Evolutionary conservation across 53 echinoderm and acorn worm species (phyloP).

Genomic region (Pentamera pediparva): DNA sequence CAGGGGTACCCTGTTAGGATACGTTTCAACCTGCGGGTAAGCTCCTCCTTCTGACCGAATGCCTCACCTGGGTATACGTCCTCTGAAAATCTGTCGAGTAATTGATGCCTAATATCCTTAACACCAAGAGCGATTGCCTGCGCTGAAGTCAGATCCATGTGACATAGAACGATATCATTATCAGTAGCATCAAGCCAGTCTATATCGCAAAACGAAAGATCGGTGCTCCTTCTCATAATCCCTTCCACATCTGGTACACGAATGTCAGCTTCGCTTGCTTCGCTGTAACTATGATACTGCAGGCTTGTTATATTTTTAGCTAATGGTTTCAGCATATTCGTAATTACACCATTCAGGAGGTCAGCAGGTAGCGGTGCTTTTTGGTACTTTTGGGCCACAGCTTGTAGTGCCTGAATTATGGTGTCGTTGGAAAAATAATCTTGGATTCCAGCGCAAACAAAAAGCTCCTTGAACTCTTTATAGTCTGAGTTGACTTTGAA

Average conservation of each 20-base stretch:
- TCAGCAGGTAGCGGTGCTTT: not conserved
- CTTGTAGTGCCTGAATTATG: not conserved
- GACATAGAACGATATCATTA: constrained; percentile 3
- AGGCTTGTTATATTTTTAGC: not conserved
- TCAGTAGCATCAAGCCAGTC: constrained; percentile 39
- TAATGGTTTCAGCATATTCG: constrained; percentile 9
- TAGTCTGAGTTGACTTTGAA: not conserved
- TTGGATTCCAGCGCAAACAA: too few species aligned
- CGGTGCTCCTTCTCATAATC: constrained; percentile 11
- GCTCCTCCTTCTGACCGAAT: constrained; percentile 81
- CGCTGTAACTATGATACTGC: not conserved
- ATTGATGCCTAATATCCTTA: constrained; percentile 30
- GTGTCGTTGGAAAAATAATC: too few species aligned
- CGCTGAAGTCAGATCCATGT: constrained; percentile 1
- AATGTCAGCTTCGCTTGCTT: too few species aligned
- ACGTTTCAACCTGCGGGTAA: constrained; percentile 63
- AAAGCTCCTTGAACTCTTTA: not conserved
- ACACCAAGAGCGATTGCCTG: constrained; percentile 47
- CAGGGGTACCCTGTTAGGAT: constrained; percentile 72
- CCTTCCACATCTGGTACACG: constrained; percentile 35
- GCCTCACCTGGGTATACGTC: constrained; percentile 33
- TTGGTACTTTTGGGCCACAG: not conserved
- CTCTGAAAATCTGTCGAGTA: constrained; percentile 3
- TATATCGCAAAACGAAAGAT: constrained; percentile 46
- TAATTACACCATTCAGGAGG: not conserved